Percentiles rank a stretch among this genome's conserved stretches.
Evolutionary conservation across 2,888 invertebrate species (phyloP).

Genomic region (Tetranychus truncatus): DNA sequence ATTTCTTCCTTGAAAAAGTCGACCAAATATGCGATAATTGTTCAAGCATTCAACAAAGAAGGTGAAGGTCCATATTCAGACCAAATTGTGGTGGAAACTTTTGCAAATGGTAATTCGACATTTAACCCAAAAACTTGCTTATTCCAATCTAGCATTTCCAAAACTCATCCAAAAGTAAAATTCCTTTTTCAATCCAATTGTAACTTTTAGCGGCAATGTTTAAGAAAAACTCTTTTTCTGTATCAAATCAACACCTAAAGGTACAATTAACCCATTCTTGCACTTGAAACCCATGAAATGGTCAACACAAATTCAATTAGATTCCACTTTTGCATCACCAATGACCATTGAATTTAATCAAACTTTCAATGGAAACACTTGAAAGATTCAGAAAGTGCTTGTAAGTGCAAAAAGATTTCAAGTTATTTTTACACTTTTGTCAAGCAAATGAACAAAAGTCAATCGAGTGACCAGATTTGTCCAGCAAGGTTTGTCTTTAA

Average conservation of each 20-base stretch:
- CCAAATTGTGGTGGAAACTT: conserved; percentile 30
- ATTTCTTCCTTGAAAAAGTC: conserved; percentile 29
- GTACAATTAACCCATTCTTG: not conserved
- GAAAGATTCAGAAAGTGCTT: too few relatives aligned
- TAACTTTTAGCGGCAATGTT: too few relatives aligned
- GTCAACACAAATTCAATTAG: not conserved
- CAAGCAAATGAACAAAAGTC: too few relatives aligned
- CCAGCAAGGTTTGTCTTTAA: too few relatives aligned
- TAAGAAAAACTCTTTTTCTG: not conserved
- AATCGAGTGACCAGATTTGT: too few relatives aligned
- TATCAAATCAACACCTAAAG: not conserved
- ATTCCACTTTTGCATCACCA: not conserved
- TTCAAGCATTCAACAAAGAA: conserved; percentile 31
- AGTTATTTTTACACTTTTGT: too few relatives aligned
- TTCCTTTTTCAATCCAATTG: not conserved
- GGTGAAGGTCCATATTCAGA: conserved; percentile 32
- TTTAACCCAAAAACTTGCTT: not conserved
- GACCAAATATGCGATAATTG: conserved; percentile 31
- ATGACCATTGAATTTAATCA: too few relatives aligned
- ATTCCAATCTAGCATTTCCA: not conserved
- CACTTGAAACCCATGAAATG: not conserved
- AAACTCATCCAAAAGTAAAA: not conserved
- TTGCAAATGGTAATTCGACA: conserved; percentile 32
- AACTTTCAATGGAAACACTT: too few relatives aligned
- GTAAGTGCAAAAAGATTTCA: too few relatives aligned